phyloP scores from a whole-genome alignment of 2,888 invertebrate genomes.

The Chrysomela aeneicollis region DNA sequence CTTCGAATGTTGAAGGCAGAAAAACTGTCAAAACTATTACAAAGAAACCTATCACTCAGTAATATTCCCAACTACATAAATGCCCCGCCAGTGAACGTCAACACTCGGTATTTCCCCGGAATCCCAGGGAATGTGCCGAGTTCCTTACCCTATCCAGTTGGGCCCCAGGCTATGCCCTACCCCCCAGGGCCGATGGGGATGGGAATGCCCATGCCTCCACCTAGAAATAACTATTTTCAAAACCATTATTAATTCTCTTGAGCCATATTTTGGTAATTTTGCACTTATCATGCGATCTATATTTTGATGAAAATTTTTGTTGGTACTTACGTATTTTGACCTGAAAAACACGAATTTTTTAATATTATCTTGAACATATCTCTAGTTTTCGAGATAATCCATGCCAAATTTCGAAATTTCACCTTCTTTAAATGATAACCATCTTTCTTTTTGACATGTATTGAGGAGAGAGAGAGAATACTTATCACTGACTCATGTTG shows the following conservation, averaged over 20 bases:
- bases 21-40: constrained; percentile 83
- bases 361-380: no score
- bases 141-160: constrained; percentile 50
- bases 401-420: no score
- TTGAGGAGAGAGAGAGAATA: no score
- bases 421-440: no score
- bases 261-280: neutral
- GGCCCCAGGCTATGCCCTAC: constrained; percentile 65
- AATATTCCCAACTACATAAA: constrained; percentile 57
- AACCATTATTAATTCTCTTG: constrained; percentile 50
- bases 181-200: constrained; percentile 77
- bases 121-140: constrained; percentile 48
- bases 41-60: constrained; percentile 53
- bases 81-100: constrained; percentile 57
- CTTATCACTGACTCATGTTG: no score
- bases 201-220: constrained; percentile 72
- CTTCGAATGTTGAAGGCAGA: constrained; percentile 90
- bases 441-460: no score
- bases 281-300: no score
- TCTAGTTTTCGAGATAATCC: no score
- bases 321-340: no score
- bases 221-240: constrained; percentile 55
- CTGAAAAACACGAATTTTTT: no score
- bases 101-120: constrained; percentile 62
- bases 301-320: no score